These are phyloP conservation scores for Rhaphigaster nebulosa DNA, from an alignment of 2,888 invertebrate genomes.

Conservation along the genomic window DNA sequence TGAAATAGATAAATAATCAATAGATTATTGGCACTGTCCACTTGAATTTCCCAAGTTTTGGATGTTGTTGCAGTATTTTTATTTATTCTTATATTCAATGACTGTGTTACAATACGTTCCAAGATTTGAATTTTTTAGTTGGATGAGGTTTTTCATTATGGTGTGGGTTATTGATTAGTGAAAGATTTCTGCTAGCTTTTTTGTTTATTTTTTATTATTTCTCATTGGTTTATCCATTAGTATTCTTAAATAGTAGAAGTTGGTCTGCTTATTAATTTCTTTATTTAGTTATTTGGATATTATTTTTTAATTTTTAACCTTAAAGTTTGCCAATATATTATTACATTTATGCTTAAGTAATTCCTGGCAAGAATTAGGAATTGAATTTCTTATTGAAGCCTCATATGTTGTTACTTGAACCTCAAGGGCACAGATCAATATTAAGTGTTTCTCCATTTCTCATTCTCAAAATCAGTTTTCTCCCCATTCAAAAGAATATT, in stretches of 20 bases:
- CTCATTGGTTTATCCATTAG: neutral
- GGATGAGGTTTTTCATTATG: neutral
- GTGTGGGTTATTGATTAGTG: neutral
- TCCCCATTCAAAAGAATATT: neutral
- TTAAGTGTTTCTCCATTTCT: constrained; percentile 36
- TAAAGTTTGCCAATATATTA: neutral
- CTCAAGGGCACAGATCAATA: constrained; percentile 59
- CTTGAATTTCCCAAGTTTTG: neutral
- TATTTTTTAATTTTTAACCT: neutral
- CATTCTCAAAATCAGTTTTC: constrained; percentile 4
- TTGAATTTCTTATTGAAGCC: constrained; percentile 25
- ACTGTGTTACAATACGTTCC: neutral
- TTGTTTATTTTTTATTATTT: neutral
- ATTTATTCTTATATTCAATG: neutral
- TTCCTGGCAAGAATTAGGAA: neutral
- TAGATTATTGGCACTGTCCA: neutral
- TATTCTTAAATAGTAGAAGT: neutral
- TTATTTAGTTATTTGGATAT: neutral
- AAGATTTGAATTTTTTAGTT: neutral
- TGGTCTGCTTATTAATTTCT: neutral
- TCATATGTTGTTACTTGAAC: constrained; percentile 45
- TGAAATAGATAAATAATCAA: too few species aligned
- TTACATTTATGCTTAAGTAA: neutral
- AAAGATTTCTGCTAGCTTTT: neutral
- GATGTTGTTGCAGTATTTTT: neutral